Base-by-base conservation (phyloP, 2,888 invertebrate genomes). In the Leptarthrus brevirostris region DNA sequence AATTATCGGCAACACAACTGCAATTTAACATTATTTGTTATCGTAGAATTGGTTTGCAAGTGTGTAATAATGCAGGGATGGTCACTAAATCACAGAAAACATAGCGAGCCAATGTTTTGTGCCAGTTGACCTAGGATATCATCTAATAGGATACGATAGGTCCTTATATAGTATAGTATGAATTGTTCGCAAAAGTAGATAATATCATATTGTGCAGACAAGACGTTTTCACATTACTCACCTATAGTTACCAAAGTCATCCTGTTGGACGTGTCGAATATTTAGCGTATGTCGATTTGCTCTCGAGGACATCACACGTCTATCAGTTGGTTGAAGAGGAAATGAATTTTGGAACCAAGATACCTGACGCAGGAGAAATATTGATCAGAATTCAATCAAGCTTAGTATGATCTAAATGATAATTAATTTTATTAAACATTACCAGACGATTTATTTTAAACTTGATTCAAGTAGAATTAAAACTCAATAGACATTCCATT, bases 341-440 rank as follows among this genome's bases (percentile, higher is more conserved):
- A 90, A 90, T 75, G 90, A 90, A 81, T 91, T 90, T 80, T 91
- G 91, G 82, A 90, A 90, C 91, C 91, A 91, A 12, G 89, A 87
- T 58, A 91, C 89, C 90, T 91, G 86, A 44, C 44, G 20, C 58
- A 81, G 79, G 26, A 14, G 34, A 74, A 20, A 22, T 40, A 3
- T n/a, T 30, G 30, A 30, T 30, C 3, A 8, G 30, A 3, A 30
- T 30, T 30, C 30, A 30, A 30, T 30, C 8, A 8, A 47, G 10
- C 14, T n/a, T n/a, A n/a, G n/a, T n/a, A n/a, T n/a, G n/a, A n/a
- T n/a, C n/a, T n/a, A n/a, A n/a, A n/a, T n/a, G n/a, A n/a, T n/a
- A n/a, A n/a, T n/a, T n/a, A n/a, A n/a, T n/a, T n/a, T n/a, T n/a
- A n/a, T n/a, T n/a, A n/a, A n/a, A n/a, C n/a, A n/a, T n/a, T n/a